Base-by-base conservation (phyloP, 2,113 vertebrate species). In the Microcebus tavaratra region DNA sequence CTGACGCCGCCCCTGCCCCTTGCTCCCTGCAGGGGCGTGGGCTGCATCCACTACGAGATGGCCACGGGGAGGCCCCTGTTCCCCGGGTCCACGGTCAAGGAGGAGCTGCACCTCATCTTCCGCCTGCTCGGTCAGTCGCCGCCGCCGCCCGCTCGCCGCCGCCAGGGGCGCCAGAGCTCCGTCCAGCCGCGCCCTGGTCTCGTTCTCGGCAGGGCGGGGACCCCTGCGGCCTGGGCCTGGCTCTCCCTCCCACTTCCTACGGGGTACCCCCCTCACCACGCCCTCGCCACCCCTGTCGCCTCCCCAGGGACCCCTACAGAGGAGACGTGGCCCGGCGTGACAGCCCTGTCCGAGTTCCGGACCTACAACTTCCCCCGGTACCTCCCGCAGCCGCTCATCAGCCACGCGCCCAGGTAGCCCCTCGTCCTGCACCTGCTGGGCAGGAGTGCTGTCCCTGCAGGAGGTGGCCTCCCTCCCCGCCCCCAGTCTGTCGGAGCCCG, bases 31-130 rank as follows among this genome's bases (percentile, higher is more conserved):
- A 99, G 99, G 99, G 99, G 99, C 0, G 99, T 99, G 34, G 99
- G 99, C 78, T 99, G 99, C 85, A 99, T 99, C 97, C 98, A 99
- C 95, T 99, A 99, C 70, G 99, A 99, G 98, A 99, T 99, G 99
- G 99, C 99, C 48, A 99, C 99, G 0, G 99, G 99, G 21, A 99
- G 99, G 65, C 99, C 99, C 61, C 99, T 99, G 99, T 99, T 99
- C 98, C 99, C 99, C 0, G 99, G 99, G 72, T 99, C 99, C 90
- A 99, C 99, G 0, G 99, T 99, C 94, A 99, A 99, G 94, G 99
- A 99, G 90, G 99, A 99, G 97, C 99, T 99, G 34, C 99, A 99
- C 96, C 98, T 99, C 65, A 99, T 99, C 97, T 99, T 99, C 97
- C 99, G 99, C 72, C 99, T 99, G 95, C 98, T 99, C 34, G 99